Evolutionary conservation across 1,140 invertebrate species (phyloP).

Genomic region (Schlechtendalia chinensis): DNA sequence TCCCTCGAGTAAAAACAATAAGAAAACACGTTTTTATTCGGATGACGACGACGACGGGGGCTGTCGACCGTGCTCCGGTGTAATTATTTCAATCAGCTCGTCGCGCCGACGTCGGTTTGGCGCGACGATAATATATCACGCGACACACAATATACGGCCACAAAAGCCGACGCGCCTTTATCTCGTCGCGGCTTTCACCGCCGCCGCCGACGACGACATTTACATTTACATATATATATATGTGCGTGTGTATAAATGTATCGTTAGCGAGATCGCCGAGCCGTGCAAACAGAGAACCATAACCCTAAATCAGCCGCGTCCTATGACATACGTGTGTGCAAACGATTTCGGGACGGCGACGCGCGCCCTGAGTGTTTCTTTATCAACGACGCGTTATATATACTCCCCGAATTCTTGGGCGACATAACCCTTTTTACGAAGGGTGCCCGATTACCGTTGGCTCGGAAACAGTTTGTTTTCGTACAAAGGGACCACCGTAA

Average conservation of each 20-base stretch:
- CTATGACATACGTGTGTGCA: constrained; percentile 1
- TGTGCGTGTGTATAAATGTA: neutral
- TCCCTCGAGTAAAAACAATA: too few relatives aligned
- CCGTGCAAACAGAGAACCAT: constrained; percentile 29
- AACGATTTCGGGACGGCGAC: neutral
- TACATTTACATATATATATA: constrained; percentile 11
- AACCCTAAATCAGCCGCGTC: constrained; percentile 45
- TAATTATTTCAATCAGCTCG: neutral
- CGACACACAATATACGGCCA: too few relatives aligned
- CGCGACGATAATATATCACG: neutral
- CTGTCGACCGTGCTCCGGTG: too few relatives aligned
- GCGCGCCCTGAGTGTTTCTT: constrained; percentile 8
- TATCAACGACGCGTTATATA: neutral
- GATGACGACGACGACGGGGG: too few relatives aligned
- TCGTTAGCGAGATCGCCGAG: constrained; percentile 36
- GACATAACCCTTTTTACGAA: constrained; percentile 36
- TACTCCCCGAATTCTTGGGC: constrained; percentile 35
- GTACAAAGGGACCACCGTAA: constrained; percentile 33
- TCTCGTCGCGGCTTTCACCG: neutral
- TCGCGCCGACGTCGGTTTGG: neutral
- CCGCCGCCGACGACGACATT: neutral
- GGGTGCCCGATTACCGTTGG: constrained; percentile 42
- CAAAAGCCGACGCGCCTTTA: constrained; percentile 11
- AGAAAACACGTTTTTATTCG: too few relatives aligned
- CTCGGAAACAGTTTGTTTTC: constrained; percentile 47